A percentile compares a stretch with the other conserved stretches of the same genome.
phyloP scores from a whole-genome alignment of 2,113 vertebrate species.

The Nesogale talazaci region DNA sequence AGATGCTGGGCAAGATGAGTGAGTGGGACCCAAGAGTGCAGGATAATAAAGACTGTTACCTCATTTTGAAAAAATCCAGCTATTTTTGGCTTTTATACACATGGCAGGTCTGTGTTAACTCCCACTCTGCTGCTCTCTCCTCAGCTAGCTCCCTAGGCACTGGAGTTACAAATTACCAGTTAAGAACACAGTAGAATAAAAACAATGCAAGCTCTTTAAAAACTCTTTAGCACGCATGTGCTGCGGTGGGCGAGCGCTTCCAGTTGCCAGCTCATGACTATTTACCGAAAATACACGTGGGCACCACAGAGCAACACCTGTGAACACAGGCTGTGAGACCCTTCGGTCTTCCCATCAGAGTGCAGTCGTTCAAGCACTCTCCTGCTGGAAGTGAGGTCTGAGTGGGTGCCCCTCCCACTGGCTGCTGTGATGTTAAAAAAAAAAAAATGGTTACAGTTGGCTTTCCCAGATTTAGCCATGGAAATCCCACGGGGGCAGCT shows the following conservation, averaged over 20 bases:
- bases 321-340: not conserved
- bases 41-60: not conserved
- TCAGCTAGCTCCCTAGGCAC: slow-evolving; percentile 16
- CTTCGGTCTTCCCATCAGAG: not conserved
- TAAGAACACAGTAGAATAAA: not conserved
- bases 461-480: too few relatives aligned
- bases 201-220: not conserved
- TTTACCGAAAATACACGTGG: not conserved
- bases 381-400: too few relatives aligned
- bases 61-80: slow-evolving; percentile 28
- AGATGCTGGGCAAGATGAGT: not conserved
- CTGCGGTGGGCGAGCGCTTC: too few relatives aligned
- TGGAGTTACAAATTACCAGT: not conserved
- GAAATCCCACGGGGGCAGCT: too few relatives aligned
- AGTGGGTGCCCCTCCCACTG: too few relatives aligned
- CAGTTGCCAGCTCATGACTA: not conserved
- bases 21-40: not conserved
- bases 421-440: too few relatives aligned
- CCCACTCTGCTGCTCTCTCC: not conserved
- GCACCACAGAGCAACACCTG: not conserved
- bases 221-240: not conserved
- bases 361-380: too few relatives aligned
- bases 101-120: slow-evolving; percentile 34
- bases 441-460: too few relatives aligned
- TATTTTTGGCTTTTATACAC: slow-evolving; percentile 44